Evolutionary conservation across 2,113 vertebrate species (phyloP), one percentile per base, ranked within the genome.

Genomic region (Leucosticte australis): DNA sequence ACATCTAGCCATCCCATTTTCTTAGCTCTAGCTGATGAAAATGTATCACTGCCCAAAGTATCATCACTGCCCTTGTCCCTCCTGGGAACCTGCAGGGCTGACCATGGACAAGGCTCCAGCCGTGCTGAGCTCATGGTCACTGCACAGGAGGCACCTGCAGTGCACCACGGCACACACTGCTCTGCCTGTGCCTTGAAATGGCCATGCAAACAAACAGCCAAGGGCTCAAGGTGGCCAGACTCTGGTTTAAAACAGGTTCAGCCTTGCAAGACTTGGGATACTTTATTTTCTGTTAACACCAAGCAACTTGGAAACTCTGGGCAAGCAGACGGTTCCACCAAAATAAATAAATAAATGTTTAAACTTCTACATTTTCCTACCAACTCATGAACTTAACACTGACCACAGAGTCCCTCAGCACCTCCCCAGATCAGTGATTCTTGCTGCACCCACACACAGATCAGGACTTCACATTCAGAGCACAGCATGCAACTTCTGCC

Each of bases 51-150:
- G 30, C 65, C 46, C 35, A 6, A 70, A 31, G 37, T 2, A 18
- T 4, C 50, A n/a, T 5, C 5, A 5, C 20, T 11, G 9, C 9
- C 49, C 71, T 30, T 33, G 20, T 39, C 52, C 55, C 70, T 41
- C 9, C 88, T 8, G 50, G 17, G 52, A 62, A 4, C 10, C 3
- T 7, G 3, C 50, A 85, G 15, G 31, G 8, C 46, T 9, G 42
- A 37, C 19, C 11, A 2, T 0, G 37, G 57, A 59, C 41, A 17
- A 39, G 0, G 2, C 44, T 46, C 20, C 6, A 6, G 5, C 1
- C 2, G 4, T 0, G 35, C 55, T 14, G 5, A 33, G 60, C 62
- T 13, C 33, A 0, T 1, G 1, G 33, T 31, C 13, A 9, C 67
- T 4, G n/a, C 28, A 1, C 69, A 37, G 50, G n/a, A 49, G 16